These are phyloP conservation scores for Hiodon alosoides DNA, from an alignment of 2,113 vertebrate genomes.

Conservation along the genomic window DNA sequence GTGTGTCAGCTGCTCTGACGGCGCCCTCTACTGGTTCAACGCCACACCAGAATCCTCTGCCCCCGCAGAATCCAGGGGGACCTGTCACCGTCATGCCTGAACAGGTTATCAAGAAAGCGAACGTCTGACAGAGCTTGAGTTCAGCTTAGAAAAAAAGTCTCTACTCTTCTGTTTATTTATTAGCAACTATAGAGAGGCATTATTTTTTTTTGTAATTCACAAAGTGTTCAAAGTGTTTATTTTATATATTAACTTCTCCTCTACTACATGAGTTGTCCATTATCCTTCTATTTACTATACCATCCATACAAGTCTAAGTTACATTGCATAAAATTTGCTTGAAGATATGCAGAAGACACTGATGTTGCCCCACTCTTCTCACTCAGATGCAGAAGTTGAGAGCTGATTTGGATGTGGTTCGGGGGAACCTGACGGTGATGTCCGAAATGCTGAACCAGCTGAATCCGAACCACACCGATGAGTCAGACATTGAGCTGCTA, in stretches of 20 bases:
- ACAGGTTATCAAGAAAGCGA: slow-evolving; percentile 62
- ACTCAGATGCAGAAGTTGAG: slow-evolving; percentile 78
- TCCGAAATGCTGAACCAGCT: slow-evolving; percentile 88
- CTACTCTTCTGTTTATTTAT: not conserved
- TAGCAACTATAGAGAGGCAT: not conserved
- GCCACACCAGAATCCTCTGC: slow-evolving; percentile 15
- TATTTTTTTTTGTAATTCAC: not conserved
- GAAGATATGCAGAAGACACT: too few relatives aligned
- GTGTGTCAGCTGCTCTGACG: not conserved
- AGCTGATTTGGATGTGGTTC: slow-evolving; percentile 82
- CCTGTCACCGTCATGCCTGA: slow-evolving; percentile 65
- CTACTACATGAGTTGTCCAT: not conserved
- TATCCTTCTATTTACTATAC: not conserved
- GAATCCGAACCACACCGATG: slow-evolving; percentile 67
- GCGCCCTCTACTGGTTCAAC: slow-evolving; percentile 38
- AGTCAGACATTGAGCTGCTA: slow-evolving; percentile 79
- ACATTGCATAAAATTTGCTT: too few relatives aligned
- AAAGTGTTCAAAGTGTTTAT: too few relatives aligned
- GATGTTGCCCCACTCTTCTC: not conserved
- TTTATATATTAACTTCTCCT: not conserved
- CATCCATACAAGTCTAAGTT: not conserved
- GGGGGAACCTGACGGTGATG: slow-evolving; percentile 87
- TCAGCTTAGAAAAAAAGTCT: not conserved
- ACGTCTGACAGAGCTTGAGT: not conserved
- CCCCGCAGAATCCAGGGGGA: slow-evolving; percentile 22